Conservation (phyloP, 2,888 invertebrate genomes). For the Pimpla rufipes region DNA sequence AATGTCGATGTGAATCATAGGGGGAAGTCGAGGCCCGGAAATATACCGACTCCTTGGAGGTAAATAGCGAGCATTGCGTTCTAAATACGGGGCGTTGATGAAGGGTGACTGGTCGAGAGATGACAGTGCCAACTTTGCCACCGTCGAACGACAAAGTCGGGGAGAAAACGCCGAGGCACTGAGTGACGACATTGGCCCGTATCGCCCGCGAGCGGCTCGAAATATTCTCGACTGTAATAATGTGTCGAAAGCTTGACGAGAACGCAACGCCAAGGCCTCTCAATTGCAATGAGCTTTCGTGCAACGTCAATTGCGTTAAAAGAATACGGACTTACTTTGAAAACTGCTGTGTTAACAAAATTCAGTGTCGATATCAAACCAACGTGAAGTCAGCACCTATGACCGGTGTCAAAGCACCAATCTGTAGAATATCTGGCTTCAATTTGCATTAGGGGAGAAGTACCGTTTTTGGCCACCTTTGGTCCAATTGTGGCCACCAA, state of each 20-base stretch:
- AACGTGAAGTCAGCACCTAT: not conserved
- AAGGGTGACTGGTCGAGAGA: conserved; percentile 47
- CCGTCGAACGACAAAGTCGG: conserved; percentile 28
- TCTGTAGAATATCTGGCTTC: no score
- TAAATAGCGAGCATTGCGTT: conserved; percentile 9
- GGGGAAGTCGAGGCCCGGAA: conserved; percentile 1
- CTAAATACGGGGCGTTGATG: conserved; percentile 49
- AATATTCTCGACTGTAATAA: conserved; percentile 44
- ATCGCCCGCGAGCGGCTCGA: conserved; percentile 34
- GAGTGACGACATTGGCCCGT: conserved; percentile 45
- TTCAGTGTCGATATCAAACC: not conserved
- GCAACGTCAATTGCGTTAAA: conserved; percentile 1
- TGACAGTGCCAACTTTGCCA: conserved; percentile 42
- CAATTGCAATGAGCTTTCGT: not conserved
- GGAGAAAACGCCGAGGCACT: not conserved
- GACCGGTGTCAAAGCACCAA: not conserved
- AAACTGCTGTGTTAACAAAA: not conserved
- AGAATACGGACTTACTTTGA: not conserved
- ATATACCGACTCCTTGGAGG: conserved; percentile 15
- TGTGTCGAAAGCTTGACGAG: conserved; percentile 38
- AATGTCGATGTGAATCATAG: not conserved
- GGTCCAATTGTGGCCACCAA: no score
- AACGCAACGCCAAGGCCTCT: conserved; percentile 7
- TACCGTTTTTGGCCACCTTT: no score
- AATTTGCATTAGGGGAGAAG: no score